Evolutionary conservation across 2,888 invertebrate genomes (phyloP).

Genomic region (Atethmia centrago): DNA sequence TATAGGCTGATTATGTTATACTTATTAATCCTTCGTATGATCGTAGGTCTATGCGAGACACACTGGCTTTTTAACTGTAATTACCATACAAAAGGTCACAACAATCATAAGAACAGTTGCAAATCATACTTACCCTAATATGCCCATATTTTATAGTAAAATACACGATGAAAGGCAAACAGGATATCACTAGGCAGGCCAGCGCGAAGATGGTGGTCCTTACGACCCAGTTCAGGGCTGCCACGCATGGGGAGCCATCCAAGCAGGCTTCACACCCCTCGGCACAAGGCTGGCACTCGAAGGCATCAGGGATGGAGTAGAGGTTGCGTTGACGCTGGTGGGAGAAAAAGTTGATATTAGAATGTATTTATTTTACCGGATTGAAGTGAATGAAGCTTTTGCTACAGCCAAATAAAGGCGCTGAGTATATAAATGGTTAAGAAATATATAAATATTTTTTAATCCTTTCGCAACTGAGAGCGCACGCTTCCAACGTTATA

Average conservation of each 20-base stretch:
- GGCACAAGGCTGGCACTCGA: constrained; percentile 97
- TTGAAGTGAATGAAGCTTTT: not conserved
- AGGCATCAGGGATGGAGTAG: constrained; percentile 93
- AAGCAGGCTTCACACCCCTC: constrained; percentile 97
- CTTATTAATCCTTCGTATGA: no score
- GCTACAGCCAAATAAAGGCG: not conserved
- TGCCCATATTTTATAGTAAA: constrained; percentile 98
- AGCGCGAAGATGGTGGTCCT: constrained; percentile 96
- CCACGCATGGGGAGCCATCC: constrained; percentile 97
- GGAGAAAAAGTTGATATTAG: constrained; percentile 25
- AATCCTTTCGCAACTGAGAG: no score
- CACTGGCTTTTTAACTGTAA: no score
- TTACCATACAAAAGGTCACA: no score
- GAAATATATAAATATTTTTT: no score
- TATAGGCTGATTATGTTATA: no score
- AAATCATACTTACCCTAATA: constrained; percentile 93
- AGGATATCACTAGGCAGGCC: constrained; percentile 96
- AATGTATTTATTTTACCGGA: not conserved
- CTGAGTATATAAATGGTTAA: not conserved
- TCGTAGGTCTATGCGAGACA: no score
- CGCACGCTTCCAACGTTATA: no score
- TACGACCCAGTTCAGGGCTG: constrained; percentile 97
- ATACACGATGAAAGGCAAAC: constrained; percentile 96
- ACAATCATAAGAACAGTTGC: no score
- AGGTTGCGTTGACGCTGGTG: constrained; percentile 93